phyloP scores from a whole-genome alignment of 1,140 invertebrate genomes.

The Lysiphlebus fabarum region DNA sequence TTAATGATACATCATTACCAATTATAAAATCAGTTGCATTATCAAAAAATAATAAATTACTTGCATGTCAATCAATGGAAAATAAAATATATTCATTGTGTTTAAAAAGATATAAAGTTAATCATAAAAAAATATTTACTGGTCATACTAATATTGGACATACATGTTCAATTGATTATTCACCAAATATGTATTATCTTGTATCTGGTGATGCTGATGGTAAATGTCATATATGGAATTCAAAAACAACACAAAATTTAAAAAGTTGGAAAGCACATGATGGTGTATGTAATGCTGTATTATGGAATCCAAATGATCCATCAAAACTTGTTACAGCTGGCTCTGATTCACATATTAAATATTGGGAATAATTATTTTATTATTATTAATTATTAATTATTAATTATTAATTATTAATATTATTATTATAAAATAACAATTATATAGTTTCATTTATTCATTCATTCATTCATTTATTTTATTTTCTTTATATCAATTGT shows the following conservation, averaged over 20 bases:
- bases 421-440: too few relatives aligned
- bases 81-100: slow-evolving; percentile 99
- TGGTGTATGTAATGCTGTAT: slow-evolving; percentile 86
- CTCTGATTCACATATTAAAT: slow-evolving; percentile 98
- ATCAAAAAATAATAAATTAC: slow-evolving; percentile 97
- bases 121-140: slow-evolving; percentile 95
- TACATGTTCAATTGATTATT: slow-evolving; percentile 95
- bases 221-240: slow-evolving; percentile 98
- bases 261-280: slow-evolving; percentile 99
- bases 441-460: too few relatives aligned
- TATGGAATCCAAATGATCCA: slow-evolving; percentile 99
- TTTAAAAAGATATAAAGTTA: slow-evolving; percentile 94
- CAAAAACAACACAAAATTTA: slow-evolving; percentile 97
- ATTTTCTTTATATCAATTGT: too few relatives aligned
- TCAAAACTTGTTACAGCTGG: slow-evolving; percentile 94
- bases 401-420: too few relatives aligned
- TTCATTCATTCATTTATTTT: too few relatives aligned
- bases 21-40: slow-evolving; percentile 95
- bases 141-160: slow-evolving; percentile 99
- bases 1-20: slow-evolving; percentile 99
- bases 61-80: slow-evolving; percentile 99
- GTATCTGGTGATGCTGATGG: slow-evolving; percentile 98
- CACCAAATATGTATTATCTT: slow-evolving; percentile 98
- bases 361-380: slow-evolving; percentile 87
- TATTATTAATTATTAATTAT: too few relatives aligned